These are phyloP conservation scores for Agrochola litura DNA, from an alignment of 2,888 invertebrate species.

Conservation along the genomic window DNA sequence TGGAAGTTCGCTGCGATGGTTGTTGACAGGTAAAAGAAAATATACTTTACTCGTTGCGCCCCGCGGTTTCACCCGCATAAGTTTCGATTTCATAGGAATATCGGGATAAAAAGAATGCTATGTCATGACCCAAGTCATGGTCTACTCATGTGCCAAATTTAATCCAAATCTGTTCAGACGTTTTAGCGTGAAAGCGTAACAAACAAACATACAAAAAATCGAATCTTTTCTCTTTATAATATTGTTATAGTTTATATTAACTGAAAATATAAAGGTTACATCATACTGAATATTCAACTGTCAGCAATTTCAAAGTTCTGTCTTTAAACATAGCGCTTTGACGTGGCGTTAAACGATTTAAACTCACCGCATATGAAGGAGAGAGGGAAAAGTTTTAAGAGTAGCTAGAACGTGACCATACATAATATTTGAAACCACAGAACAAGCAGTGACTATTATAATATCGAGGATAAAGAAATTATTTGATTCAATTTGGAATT, in stretches of 20 bases:
- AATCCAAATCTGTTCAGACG: too few relatives aligned
- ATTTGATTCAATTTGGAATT: constrained; percentile 35
- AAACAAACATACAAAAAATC: too few relatives aligned
- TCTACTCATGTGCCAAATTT: too few relatives aligned
- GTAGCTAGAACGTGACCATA: constrained; percentile 41
- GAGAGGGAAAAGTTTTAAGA: constrained; percentile 5
- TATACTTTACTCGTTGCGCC: neutral
- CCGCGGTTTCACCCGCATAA: too few relatives aligned
- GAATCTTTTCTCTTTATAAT: too few relatives aligned
- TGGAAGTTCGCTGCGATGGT: constrained; percentile 99
- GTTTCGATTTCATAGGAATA: too few relatives aligned
- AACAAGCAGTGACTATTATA: constrained; percentile 9
- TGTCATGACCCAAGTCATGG: too few relatives aligned
- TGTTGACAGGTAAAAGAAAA: constrained; percentile 94
- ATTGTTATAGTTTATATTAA: too few relatives aligned
- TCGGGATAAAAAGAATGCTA: too few relatives aligned
- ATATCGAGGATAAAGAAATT: constrained; percentile 42
- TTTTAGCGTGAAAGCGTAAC: too few relatives aligned
- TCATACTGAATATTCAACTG: neutral
- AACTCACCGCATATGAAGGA: constrained; percentile 4
- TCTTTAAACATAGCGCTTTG: constrained; percentile 8
- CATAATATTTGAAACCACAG: constrained; percentile 32
- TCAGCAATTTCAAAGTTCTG: neutral
- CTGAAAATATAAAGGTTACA: neutral
- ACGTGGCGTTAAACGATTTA: neutral